phyloP scores from a whole-genome alignment of 2,888 invertebrate species.

The Mythimna ferrago region DNA sequence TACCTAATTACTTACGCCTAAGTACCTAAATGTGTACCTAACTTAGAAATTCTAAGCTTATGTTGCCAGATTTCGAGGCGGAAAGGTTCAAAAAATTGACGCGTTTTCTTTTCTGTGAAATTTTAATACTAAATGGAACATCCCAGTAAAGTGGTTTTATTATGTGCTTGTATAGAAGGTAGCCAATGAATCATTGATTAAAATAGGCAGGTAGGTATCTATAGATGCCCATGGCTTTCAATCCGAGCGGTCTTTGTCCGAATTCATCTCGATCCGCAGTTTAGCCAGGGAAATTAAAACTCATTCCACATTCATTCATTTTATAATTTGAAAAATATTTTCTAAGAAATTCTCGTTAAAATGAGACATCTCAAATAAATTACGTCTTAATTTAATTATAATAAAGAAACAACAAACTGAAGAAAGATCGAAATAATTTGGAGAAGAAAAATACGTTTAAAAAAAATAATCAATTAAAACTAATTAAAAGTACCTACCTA shows the following conservation, averaged over 20 bases:
- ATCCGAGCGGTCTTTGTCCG: conserved; percentile 13
- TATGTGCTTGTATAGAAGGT: conserved; percentile 2
- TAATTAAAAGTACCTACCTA: background rate
- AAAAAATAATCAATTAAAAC: conserved; percentile 22
- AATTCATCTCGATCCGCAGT: conserved; percentile 22
- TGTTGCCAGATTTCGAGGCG: background rate
- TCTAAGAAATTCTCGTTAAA: conserved; percentile 9
- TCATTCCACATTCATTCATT: conserved; percentile 33
- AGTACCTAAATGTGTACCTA: no score
- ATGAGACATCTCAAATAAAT: conserved; percentile 28
- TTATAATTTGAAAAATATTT: conserved; percentile 7
- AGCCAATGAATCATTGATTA: conserved; percentile 4
- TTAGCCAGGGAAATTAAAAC: conserved; percentile 41
- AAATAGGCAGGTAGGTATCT: background rate
- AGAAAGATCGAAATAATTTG: conserved; percentile 29
- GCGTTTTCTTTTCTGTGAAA: background rate
- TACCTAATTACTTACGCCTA: no score
- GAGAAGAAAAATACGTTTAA: conserved; percentile 20
- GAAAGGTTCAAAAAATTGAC: background rate
- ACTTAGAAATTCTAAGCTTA: no score
- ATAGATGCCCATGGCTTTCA: background rate
- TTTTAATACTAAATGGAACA: background rate
- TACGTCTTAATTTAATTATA: conserved; percentile 31
- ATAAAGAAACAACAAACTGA: conserved; percentile 30
- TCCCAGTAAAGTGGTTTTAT: background rate